Base-by-base conservation (phyloP, 2,888 invertebrate species). In the Epsilonema sp. region DNA sequence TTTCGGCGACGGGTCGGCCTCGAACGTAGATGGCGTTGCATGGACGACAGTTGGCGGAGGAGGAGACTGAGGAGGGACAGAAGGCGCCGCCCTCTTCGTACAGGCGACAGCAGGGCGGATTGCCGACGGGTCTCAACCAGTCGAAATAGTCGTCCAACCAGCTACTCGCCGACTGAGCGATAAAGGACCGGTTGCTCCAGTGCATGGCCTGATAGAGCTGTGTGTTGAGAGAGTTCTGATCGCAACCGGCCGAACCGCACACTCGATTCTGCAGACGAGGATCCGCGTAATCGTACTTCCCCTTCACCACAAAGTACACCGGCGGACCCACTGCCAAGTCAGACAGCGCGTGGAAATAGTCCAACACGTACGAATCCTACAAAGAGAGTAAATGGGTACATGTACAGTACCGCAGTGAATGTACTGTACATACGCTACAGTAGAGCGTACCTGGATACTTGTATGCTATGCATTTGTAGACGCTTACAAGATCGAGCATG, bases 91-190 rank as follows among this genome's bases (percentile, higher is more conserved):
- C 68, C 56, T 74, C 74, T 1, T 62, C 11, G 49, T 53, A 51
- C 3, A 59, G 49, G 22, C 68, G 55, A 54, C 70, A 71, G 52
- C 70, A 70, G 3, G 59, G 55, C 2, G 61, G 50, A 16, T 48
- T 49, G 8, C 62, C 62, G 5, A 53, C 55, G 13, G 67, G 63
- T 45, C 70, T 68, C 1, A 79, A 68, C 92, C 92, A 97, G 68
- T 87, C 86, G 62, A 87, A 78, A 70, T 85, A 94, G 67, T 92
- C 92, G 65, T 97, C 94, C 49, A 97, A 65, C 94, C 94, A 97
- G 45, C 85, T 85, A 43, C 80, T 78, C 2, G 86, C 79, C 13
- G 85, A 80, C 59, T 82, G 78, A 0, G 86, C 83, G 50, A 94
- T 77, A 61, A 79, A 82, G 0, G 85, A 78, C 62, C 54, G 68